Percentiles rank a stretch among this genome's conserved stretches.
phyloP scores from a whole-genome alignment of 2,113 vertebrate species.

The Mesembrinibis cayennensis region DNA sequence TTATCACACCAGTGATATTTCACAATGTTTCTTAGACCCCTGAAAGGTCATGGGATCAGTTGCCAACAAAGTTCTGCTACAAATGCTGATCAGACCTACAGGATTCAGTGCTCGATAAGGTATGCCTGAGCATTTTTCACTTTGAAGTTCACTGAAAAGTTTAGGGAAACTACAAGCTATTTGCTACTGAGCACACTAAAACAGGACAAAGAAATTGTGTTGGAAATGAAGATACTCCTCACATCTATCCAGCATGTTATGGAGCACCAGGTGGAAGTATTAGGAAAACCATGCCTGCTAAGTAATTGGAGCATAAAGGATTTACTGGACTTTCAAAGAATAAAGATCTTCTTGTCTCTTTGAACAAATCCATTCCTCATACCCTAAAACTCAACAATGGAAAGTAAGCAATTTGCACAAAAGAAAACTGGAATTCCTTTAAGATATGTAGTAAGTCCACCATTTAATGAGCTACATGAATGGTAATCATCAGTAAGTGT shows the following conservation, averaged over 20 bases:
- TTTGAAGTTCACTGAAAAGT: not conserved
- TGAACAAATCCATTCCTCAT: not conserved
- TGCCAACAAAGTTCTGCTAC: not conserved
- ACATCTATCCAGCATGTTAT: not conserved
- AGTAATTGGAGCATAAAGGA: constrained; percentile 11
- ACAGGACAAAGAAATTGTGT: not conserved
- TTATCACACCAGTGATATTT: constrained; percentile 32
- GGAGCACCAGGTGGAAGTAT: not conserved
- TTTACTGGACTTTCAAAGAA: not conserved
- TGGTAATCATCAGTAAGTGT: not conserved
- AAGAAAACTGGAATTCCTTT: not conserved
- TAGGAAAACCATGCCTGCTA: not conserved
- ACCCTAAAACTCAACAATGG: not conserved
- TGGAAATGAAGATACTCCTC: not conserved
- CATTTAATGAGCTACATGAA: not conserved
- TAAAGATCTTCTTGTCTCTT: not conserved
- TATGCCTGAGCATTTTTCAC: not conserved
- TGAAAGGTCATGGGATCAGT: constrained; percentile 8
- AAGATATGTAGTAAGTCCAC: not conserved
- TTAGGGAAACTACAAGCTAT: not conserved
- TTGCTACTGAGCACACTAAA: not conserved
- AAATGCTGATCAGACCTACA: not conserved
- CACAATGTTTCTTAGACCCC: not conserved
- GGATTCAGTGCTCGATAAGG: not conserved
- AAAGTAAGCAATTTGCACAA: not conserved